Base-by-base conservation (phyloP, 2,888 invertebrate genomes). In the Spisula solida region DNA sequence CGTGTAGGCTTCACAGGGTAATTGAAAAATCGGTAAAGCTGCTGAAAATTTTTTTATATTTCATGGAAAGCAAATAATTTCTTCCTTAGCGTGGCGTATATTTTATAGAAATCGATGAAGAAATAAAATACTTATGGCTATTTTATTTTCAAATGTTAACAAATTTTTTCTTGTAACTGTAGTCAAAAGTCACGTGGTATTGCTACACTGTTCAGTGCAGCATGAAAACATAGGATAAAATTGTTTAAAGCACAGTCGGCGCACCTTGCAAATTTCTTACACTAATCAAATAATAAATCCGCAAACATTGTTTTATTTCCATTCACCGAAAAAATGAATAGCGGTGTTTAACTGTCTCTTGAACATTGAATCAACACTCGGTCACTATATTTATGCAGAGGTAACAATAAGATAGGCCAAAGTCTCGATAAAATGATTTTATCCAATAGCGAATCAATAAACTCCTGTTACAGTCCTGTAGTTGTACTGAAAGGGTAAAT, bases 391-490 rank as follows among this genome's bases (percentile, higher is more conserved):
- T 75, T 75, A 75, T 75, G 31, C 41, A 75, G n/a, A 8, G 75
- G 34, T 34, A 75, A 75, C 34, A 75, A 75, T 75, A 75, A 75
- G 60, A 75, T 31, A 75, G 75, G 75, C 34, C 75, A 18, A 75
- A 75, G 75, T 75, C 75, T 75, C 34, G 18, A 34, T 75, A 34
- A 70, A 75, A 75, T 75, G 75, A 75, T 75, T 75, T 75, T 75
- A 75, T 75, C 75, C 75, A 75, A 75, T 75, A 75, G 75, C 34
- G 75, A 75, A 75, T 75, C 75, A 75, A 75, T 75, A 75, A 66
- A 66, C 75, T 34, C 31, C 75, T 75, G 34, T 75, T 34, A n/a
- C n/a, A n/a, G n/a, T n/a, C n/a, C n/a, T 34, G 75, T 75, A 41
- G 2, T 5, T 41, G 8, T 41, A 75, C 75, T 75, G 75, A 34